Percentiles rank a stretch among this genome's conserved stretches.
Evolutionary conservation across 2,113 vertebrate species (phyloP).

Genomic region (Euleptes europaea): DNA sequence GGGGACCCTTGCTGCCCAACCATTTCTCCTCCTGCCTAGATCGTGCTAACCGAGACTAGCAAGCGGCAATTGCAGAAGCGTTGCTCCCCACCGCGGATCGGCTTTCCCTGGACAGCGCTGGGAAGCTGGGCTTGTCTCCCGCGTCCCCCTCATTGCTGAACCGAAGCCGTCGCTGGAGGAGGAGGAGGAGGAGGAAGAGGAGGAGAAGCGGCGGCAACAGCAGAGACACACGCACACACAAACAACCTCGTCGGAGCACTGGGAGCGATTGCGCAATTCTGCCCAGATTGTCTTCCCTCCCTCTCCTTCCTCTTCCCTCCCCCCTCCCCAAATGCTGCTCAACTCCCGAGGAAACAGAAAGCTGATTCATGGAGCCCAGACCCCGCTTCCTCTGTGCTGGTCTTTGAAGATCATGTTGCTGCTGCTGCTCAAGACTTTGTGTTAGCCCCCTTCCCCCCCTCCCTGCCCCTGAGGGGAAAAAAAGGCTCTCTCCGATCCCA

Average conservation of each 20-base stretch:
- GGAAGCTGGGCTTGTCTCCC: conserved; percentile 33
- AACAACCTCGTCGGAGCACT: conserved; percentile 9
- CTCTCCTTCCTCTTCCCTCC: conserved; percentile 34
- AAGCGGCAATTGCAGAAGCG: conserved; percentile 8
- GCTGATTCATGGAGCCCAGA: conserved; percentile 78
- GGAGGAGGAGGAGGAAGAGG: not conserved
- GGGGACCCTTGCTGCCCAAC: conserved; percentile 5
- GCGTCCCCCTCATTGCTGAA: conserved; percentile 36
- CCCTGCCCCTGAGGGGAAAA: conserved; percentile 49
- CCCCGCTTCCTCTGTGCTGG: conserved; percentile 52
- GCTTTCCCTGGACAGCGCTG: conserved; percentile 4
- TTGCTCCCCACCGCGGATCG: conserved; percentile 18
- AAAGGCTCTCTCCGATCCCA: conserved; percentile 60
- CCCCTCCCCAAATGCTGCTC: conserved; percentile 51
- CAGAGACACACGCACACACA: too few relatives aligned
- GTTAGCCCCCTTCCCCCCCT: conserved; percentile 37
- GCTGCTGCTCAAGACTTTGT: conserved; percentile 60
- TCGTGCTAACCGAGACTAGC: conserved; percentile 27
- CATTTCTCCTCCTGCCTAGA: conserved; percentile 1
- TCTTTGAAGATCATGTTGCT: conserved; percentile 58
- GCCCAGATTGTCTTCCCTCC: conserved; percentile 32
- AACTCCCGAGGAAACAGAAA: conserved; percentile 69
- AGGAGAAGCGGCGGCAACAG: not conserved
- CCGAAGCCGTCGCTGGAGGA: conserved; percentile 30
- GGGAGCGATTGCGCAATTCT: conserved; percentile 68